A percentile compares a stretch with the other conserved stretches of the same genome.
Conservation (phyloP, 2,113 vertebrate genomes). For the Sphyrna mokarran region DNA sequence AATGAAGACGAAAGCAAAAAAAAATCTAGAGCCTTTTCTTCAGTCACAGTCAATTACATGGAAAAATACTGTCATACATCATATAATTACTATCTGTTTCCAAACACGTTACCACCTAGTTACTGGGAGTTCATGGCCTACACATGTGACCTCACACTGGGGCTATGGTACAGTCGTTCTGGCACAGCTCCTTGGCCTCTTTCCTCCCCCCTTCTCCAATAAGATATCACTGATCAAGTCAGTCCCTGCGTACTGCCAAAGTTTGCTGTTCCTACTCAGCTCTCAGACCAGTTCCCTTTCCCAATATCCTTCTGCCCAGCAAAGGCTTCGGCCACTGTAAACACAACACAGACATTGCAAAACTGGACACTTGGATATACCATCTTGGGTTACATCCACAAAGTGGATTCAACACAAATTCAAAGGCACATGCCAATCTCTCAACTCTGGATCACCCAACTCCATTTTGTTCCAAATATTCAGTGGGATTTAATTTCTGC, state of each 20-base stretch:
- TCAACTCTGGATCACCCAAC: not conserved
- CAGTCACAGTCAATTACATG: not conserved
- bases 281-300: not conserved
- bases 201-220: not conserved
- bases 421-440: not conserved
- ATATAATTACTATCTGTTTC: not conserved
- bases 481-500: not conserved
- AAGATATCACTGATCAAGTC: not conserved
- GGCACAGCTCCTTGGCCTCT: not conserved
- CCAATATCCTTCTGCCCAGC: not conserved
- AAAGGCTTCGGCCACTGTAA: not conserved
- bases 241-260: not conserved
- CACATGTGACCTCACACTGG: not conserved
- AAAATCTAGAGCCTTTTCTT: not conserved
- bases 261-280: not conserved
- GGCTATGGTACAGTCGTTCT: not conserved
- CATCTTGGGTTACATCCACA: not conserved
- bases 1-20: not conserved
- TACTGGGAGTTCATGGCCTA: not conserved
- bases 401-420: not conserved
- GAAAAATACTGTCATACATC: not conserved
- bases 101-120: not conserved
- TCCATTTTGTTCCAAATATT: not conserved
- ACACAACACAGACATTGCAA: not conserved
- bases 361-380: not conserved